A percentile compares a stretch with the other conserved stretches of the same genome.
These are phyloP conservation scores for Oncorhynchus gorbuscha DNA, from an alignment of 2,113 vertebrate species.

Conservation along the genomic window DNA sequence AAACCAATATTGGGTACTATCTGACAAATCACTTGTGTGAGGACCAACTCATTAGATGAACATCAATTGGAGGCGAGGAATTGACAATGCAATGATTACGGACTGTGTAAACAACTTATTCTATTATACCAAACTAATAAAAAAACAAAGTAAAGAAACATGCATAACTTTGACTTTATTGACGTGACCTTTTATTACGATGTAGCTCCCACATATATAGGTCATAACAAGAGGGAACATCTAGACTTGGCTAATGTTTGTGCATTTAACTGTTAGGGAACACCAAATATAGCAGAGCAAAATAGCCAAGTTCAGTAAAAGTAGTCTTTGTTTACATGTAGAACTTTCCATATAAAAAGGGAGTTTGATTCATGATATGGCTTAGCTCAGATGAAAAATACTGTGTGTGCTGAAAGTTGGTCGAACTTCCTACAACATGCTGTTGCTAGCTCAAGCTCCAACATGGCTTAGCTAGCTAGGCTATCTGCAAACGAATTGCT, in stretches of 20 bases:
- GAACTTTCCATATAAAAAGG: constrained; percentile 15
- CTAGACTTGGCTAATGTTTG: neutral
- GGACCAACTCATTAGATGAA: neutral
- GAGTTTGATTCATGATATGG: constrained; percentile 63
- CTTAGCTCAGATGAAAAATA: constrained; percentile 6
- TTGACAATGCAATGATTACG: neutral
- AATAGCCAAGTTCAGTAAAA: neutral
- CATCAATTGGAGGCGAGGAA: neutral
- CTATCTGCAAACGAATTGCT: constrained; percentile 60
- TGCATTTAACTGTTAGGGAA: constrained; percentile 15
- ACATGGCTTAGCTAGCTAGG: constrained; percentile 64
- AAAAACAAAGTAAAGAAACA: constrained; percentile 13
- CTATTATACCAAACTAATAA: neutral
- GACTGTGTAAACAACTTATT: neutral
- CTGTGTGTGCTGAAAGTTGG: constrained; percentile 65
- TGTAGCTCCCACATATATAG: constrained; percentile 12
- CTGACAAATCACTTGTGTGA: too few species aligned
- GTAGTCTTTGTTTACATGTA: constrained; percentile 2
- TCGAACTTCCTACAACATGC: constrained; percentile 67
- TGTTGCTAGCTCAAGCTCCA: constrained; percentile 59
- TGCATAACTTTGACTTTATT: constrained; percentile 31
- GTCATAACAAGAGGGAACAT: constrained; percentile 20
- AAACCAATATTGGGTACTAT: too few species aligned
- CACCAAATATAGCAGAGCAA: neutral
- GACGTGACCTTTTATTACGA: constrained; percentile 42